A percentile compares a stretch with the other conserved stretches of the same genome.
These are phyloP conservation scores for Ophion slaviceki DNA, from an alignment of 2,888 invertebrate genomes.

Conservation along the genomic window DNA sequence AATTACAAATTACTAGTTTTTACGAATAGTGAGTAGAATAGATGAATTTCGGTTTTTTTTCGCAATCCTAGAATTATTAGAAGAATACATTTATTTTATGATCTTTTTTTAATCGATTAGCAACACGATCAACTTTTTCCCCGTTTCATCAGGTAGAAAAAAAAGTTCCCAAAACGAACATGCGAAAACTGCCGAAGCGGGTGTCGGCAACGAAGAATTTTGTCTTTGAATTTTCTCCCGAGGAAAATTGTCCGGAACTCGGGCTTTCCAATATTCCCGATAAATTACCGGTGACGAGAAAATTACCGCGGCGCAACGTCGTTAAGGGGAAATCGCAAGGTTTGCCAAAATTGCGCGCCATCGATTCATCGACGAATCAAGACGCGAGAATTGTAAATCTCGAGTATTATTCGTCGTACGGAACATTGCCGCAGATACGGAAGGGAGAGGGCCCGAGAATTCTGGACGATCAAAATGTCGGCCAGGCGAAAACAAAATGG, in stretches of 20 bases:
- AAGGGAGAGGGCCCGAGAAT: slow-evolving; percentile 11
- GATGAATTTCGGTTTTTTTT: too few relatives aligned
- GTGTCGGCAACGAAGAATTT: slow-evolving; percentile 74
- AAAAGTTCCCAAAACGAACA: slow-evolving; percentile 1
- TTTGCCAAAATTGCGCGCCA: slow-evolving; percentile 29
- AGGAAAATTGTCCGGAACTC: slow-evolving; percentile 42
- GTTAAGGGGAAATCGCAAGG: slow-evolving; percentile 1
- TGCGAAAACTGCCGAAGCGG: slow-evolving; percentile 59
- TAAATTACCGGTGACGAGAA: slow-evolving; percentile 3
- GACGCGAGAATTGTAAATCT: slow-evolving; percentile 18
- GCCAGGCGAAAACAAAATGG: slow-evolving; percentile 69
- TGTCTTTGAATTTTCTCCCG: slow-evolving; percentile 72
- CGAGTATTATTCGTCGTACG: background rate
- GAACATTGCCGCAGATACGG: slow-evolving; percentile 30
- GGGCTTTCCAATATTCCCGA: background rate
- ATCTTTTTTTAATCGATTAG: background rate
- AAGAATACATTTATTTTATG: too few relatives aligned
- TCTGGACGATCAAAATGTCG: slow-evolving; percentile 20
- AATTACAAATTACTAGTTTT: background rate
- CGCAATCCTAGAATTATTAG: too few relatives aligned
- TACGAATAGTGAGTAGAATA: slow-evolving; percentile 7
- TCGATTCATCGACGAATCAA: slow-evolving; percentile 23
- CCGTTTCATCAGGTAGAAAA: slow-evolving; percentile 1
- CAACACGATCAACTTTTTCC: background rate
- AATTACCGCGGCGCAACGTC: slow-evolving; percentile 20